These are phyloP conservation scores for Echinarachnius parma DNA, from an alignment of 53 echinoderm and acorn worm species.

Conservation along the genomic window DNA sequence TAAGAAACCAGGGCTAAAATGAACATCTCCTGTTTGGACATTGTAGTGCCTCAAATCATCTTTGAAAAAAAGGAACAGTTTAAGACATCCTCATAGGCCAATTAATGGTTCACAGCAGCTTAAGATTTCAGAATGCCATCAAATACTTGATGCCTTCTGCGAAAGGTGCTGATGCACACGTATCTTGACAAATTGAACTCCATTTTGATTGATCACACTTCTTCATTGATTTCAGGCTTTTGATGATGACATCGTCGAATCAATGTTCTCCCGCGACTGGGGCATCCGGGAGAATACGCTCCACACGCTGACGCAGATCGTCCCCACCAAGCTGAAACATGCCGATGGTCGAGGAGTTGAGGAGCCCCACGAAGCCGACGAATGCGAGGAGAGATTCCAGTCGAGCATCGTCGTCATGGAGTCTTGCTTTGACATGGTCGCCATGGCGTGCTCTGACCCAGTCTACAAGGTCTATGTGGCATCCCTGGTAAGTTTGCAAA, in stretches of 20 bases:
- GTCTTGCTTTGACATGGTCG: constrained; percentile 59
- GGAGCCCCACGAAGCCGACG: constrained; percentile 25
- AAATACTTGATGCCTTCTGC: too few relatives aligned
- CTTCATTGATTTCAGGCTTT: constrained; percentile 44
- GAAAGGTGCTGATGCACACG: too few relatives aligned
- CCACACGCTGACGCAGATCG: constrained; percentile 58
- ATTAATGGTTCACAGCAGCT: too few relatives aligned
- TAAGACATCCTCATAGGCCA: too few relatives aligned
- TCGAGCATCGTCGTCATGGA: constrained; percentile 44
- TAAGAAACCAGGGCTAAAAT: too few relatives aligned
- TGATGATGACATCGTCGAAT: constrained; percentile 57
- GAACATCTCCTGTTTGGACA: too few relatives aligned
- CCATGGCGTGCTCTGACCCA: constrained; percentile 69
- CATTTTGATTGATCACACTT: too few relatives aligned
- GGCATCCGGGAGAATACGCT: constrained; percentile 61
- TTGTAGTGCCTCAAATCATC: too few relatives aligned
- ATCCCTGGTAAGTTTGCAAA: constrained; percentile 76
- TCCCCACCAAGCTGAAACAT: constrained; percentile 45
- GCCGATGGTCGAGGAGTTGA: background rate
- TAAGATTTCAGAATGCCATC: too few relatives aligned
- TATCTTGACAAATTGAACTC: too few relatives aligned
- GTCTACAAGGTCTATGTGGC: constrained; percentile 88
- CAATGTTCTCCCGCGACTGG: constrained; percentile 77
- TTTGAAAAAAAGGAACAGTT: too few relatives aligned
- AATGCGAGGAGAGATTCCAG: constrained; percentile 17